Base-by-base conservation (phyloP, 92 coral and sea anemone species). In the Zoanthus sansibaricus region DNA sequence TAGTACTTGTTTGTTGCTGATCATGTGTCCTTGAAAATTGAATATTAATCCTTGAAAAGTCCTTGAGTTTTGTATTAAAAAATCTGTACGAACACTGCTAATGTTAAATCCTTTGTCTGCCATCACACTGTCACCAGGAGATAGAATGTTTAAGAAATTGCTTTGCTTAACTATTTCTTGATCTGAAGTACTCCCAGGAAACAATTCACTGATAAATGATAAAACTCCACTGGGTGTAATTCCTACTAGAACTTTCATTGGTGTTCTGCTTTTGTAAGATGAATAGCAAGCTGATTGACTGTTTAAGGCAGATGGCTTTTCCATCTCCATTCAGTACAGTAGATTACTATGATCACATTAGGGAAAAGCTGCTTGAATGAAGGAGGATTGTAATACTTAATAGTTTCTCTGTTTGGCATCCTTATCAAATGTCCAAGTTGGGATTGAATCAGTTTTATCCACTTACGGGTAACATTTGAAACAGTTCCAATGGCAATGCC, bases 111-210 rank as follows among this genome's bases (percentile, higher is more conserved):
- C 79, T 17, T 70, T 46, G 7, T 83, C 79, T 14, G 86, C 86
- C 80, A 84, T 46, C n/a, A 84, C 88, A 46, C 31, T 37, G 72
- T 84, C 88, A 70, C 84, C 88, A 67, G 67, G 45, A 2, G 20
- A 14, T 9, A 73, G 82, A 16, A 20, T 84, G 0, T 87, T 51
- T 14, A 87, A 32, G 52, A 87, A 82, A 9, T 70, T 70, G 83
- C 87, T 87, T 52, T 49, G 71, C 9, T 68, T 37, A 6, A 88
- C 82, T 44, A 87, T 87, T 66, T 87, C 88, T 52, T 82, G 83
- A 25, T 87, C 91, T 10, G 91, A 87, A n/a, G 70, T 78, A 25
- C 91, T 87, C 11, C 91, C 91, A 44, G 91, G 91, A 54, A 87
- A 83, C 17, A 87, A 72, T 16, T 62, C 88, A 47, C 90, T 87